These are phyloP conservation scores for Meteorus cinctellus DNA, from an alignment of 2,888 invertebrate species.

Conservation along the genomic window DNA sequence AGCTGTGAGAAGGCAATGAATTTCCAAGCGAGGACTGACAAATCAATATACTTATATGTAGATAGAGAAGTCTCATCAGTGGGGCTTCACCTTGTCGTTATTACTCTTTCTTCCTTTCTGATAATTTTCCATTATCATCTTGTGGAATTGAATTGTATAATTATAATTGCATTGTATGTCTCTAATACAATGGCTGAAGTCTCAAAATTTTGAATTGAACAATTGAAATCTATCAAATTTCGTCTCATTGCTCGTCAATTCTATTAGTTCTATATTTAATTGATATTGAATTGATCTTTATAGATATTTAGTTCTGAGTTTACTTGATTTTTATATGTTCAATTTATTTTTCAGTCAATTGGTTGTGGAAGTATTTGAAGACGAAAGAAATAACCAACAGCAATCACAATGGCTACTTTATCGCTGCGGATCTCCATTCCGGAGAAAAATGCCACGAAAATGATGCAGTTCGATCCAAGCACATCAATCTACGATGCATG, in stretches of 20 bases:
- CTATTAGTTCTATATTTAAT: neutral
- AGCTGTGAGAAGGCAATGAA: neutral
- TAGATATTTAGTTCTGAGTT: neutral
- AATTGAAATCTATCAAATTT: too few relatives aligned
- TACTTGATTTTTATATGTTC: slow-evolving; percentile 2
- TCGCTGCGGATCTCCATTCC: slow-evolving; percentile 91
- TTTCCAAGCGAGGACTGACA: too few relatives aligned
- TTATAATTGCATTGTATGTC: too few relatives aligned
- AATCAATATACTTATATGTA: slow-evolving; percentile 23
- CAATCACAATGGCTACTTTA: slow-evolving; percentile 79
- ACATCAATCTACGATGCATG: slow-evolving; percentile 97
- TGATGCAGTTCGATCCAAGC: slow-evolving; percentile 97
- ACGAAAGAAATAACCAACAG: slow-evolving; percentile 62
- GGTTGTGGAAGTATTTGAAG: slow-evolving; percentile 66
- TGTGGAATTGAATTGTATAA: too few relatives aligned
- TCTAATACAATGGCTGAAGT: too few relatives aligned
- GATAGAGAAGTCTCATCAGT: slow-evolving; percentile 20
- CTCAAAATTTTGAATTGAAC: too few relatives aligned
- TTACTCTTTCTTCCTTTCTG: neutral
- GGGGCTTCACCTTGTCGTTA: slow-evolving; percentile 25
- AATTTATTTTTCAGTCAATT: slow-evolving; percentile 62
- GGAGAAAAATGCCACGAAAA: slow-evolving; percentile 93
- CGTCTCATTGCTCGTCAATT: too few relatives aligned
- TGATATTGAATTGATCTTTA: too few relatives aligned
- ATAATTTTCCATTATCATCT: too few relatives aligned